phyloP scores from a whole-genome alignment of 2,113 vertebrate genomes.

The Dasypus novemcinctus region DNA sequence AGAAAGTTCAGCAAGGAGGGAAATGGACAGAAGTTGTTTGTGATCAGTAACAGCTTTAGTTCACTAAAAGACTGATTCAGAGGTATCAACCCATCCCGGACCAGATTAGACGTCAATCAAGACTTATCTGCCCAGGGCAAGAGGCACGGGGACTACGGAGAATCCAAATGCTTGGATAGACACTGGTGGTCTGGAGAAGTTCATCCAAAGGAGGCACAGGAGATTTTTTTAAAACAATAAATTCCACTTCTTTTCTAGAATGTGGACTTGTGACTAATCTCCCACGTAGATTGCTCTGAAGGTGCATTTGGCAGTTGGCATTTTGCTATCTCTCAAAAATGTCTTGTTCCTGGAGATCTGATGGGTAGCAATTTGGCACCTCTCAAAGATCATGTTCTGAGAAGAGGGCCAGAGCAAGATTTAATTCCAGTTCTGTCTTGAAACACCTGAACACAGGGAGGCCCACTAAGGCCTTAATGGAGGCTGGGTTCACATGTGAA shows the following conservation, averaged over 20 bases:
- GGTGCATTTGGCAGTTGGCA: neutral
- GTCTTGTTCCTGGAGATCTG: neutral
- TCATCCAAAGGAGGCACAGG: neutral
- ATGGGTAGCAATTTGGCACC: neutral
- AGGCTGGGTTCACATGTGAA: neutral
- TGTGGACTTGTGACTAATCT: neutral
- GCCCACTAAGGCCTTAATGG: fast-evolving
- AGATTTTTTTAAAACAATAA: neutral
- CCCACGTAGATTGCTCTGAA: neutral
- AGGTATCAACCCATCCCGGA: neutral
- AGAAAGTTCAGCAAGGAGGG: neutral
- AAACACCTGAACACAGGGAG: neutral
- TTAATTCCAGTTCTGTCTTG: neutral
- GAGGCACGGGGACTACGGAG: neutral
- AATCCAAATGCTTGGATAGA: neutral
- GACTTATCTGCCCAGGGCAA: neutral
- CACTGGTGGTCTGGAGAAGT: neutral
- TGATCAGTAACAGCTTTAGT: neutral
- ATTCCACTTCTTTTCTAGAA: neutral
- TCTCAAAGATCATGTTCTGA: neutral
- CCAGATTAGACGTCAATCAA: neutral
- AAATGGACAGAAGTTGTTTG: neutral
- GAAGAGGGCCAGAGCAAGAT: neutral
- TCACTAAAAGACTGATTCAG: neutral
- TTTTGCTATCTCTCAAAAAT: neutral